phyloP scores from a whole-genome alignment of 2,888 invertebrate species.

The Orchesella flavescens region DNA sequence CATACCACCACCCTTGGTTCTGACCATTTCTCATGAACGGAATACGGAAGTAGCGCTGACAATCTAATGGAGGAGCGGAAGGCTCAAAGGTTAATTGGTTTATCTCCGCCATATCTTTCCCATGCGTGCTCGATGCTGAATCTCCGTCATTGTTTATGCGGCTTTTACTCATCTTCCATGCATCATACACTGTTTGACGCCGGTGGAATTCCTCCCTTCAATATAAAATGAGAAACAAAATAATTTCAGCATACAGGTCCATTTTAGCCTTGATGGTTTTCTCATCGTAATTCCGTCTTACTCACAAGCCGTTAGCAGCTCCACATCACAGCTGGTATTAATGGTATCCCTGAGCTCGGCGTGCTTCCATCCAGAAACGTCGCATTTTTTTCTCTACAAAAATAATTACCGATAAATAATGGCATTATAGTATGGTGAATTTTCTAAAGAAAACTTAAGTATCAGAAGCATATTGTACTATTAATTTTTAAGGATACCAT shows the following conservation, averaged over 20 bases:
- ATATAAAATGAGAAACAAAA: too few relatives aligned
- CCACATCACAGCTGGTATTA: constrained; percentile 98
- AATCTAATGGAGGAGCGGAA: constrained; percentile 76
- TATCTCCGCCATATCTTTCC: constrained; percentile 78
- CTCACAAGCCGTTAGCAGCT: constrained; percentile 90
- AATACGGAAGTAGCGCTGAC: constrained; percentile 94
- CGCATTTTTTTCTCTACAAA: constrained; percentile 90
- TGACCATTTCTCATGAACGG: constrained; percentile 79
- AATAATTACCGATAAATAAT: too few relatives aligned
- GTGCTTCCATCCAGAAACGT: constrained; percentile 98
- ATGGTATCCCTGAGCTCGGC: constrained; percentile 97
- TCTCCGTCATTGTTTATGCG: constrained; percentile 83
- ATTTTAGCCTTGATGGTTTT: too few relatives aligned
- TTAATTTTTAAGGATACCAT: too few relatives aligned
- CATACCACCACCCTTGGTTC: constrained; percentile 84
- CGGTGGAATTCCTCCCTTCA: constrained; percentile 97
- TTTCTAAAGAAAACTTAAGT: too few relatives aligned
- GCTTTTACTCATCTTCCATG: constrained; percentile 97
- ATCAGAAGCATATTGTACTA: too few relatives aligned
- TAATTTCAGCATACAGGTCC: too few relatives aligned
- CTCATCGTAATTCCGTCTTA: too few relatives aligned
- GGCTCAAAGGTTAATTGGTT: constrained; percentile 61
- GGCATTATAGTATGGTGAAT: too few relatives aligned
- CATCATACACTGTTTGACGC: constrained; percentile 96
- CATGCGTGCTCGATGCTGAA: constrained; percentile 90